These are phyloP conservation scores for Pachliopta kotzebuea DNA, from an alignment of 2,888 invertebrate genomes.

Conservation along the genomic window DNA sequence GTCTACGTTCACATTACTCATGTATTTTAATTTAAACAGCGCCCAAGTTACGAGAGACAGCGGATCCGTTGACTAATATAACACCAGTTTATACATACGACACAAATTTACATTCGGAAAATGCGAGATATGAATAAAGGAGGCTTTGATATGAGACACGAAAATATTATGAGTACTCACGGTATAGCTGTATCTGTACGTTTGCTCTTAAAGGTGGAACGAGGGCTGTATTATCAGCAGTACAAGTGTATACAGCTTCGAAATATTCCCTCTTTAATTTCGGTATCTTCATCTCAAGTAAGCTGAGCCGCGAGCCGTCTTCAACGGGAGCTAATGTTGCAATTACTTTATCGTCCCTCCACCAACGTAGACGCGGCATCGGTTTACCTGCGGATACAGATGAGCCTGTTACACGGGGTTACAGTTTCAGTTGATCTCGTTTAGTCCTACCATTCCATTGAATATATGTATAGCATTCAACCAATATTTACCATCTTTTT, in stretches of 20 bases:
- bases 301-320: constrained; percentile 58
- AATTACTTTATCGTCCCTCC: constrained; percentile 70
- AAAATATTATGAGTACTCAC: constrained; percentile 60
- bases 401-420: constrained; percentile 16
- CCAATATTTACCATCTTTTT: not conserved
- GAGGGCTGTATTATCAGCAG: constrained; percentile 85
- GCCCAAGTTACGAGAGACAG: not conserved
- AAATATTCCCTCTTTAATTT: constrained; percentile 82
- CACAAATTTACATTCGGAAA: not conserved
- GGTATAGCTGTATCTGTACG: constrained; percentile 85
- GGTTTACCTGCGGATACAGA: constrained; percentile 60
- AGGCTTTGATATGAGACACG: constrained; percentile 4
- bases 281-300: constrained; percentile 60
- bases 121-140: constrained; percentile 2
- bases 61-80: not conserved
- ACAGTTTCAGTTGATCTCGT: constrained; percentile 18
- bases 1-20: constrained; percentile 37
- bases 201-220: constrained; percentile 84
- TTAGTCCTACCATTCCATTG: not conserved
- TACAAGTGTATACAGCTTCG: constrained; percentile 85
- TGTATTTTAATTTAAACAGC: constrained; percentile 30
- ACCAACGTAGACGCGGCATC: constrained; percentile 72
- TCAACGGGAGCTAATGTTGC: constrained; percentile 60
- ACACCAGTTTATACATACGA: not conserved
- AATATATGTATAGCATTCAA: not conserved